Evolutionary conservation across 2,888 invertebrate genomes (phyloP).

Genomic region (Tanypteryx hageni): DNA sequence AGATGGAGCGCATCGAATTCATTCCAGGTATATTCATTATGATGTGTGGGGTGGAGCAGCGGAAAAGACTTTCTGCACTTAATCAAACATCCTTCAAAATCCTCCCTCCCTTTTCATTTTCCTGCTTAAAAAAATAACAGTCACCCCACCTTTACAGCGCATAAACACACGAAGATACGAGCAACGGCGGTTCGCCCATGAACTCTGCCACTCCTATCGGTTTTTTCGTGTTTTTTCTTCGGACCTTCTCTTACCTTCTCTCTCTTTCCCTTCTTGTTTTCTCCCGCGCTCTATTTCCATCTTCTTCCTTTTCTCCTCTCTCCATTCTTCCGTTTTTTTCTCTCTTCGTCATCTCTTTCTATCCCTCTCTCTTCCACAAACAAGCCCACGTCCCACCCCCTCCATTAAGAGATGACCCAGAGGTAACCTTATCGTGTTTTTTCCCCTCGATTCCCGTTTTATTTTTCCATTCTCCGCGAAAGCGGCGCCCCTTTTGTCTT

Average conservation of each 20-base stretch:
- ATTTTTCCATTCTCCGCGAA: background rate
- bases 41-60: background rate
- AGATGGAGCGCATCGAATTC: background rate
- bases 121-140: background rate
- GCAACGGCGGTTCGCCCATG: no score
- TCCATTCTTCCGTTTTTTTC: background rate
- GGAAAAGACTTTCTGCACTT: background rate
- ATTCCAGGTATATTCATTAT: background rate
- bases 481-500: conserved; percentile 14
- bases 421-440: background rate
- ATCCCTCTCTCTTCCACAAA: background rate
- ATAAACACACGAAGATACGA: no score
- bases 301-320: background rate
- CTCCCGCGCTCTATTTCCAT: no score
- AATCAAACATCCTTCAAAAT: background rate
- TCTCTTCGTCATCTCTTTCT: background rate
- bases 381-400: background rate
- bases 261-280: background rate
- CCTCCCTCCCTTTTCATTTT: background rate
- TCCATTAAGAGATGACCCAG: background rate
- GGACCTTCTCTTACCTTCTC: no score
- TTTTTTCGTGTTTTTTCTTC: background rate
- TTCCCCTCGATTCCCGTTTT: background rate
- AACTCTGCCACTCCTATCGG: background rate
- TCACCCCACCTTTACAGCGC: no score